Conservation (phyloP, 2,888 invertebrate species). For the Rotaria magnacalcarata region DNA sequence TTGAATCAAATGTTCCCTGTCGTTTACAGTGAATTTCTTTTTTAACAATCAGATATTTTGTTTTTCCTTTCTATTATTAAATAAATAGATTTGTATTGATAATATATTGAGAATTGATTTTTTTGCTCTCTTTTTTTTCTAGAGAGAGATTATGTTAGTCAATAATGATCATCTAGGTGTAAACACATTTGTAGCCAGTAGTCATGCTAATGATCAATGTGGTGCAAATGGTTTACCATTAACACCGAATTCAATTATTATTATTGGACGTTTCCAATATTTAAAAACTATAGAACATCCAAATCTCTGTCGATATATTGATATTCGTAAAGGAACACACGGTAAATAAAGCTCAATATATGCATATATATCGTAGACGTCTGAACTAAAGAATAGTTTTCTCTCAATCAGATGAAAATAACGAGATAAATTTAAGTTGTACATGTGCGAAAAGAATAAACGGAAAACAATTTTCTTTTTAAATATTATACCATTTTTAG, state of each 20-base stretch:
- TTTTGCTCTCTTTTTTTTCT: neutral
- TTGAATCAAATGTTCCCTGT: neutral
- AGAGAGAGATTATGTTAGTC: constrained; percentile 14
- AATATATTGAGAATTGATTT: neutral
- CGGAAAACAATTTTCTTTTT: no score
- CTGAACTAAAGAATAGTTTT: no score
- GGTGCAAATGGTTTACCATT: constrained; percentile 91
- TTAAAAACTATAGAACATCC: constrained; percentile 74
- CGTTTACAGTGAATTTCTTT: neutral
- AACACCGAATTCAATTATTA: constrained; percentile 90
- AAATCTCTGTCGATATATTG: constrained; percentile 80
- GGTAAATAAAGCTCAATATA: constrained; percentile 63
- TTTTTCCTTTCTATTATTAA: neutral
- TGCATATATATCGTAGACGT: no score
- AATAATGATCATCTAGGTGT: constrained; percentile 66
- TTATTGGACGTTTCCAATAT: constrained; percentile 79
- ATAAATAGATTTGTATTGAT: no score
- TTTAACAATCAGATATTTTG: neutral
- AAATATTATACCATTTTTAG: neutral
- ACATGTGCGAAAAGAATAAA: neutral
- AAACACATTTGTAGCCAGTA: constrained; percentile 81
- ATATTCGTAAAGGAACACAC: constrained; percentile 85
- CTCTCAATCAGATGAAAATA: no score
- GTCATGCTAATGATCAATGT: constrained; percentile 71
- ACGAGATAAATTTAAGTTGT: no score